Evolutionary conservation across 2,113 vertebrate species (phyloP).

Genomic region (Platichthys stellatus): DNA sequence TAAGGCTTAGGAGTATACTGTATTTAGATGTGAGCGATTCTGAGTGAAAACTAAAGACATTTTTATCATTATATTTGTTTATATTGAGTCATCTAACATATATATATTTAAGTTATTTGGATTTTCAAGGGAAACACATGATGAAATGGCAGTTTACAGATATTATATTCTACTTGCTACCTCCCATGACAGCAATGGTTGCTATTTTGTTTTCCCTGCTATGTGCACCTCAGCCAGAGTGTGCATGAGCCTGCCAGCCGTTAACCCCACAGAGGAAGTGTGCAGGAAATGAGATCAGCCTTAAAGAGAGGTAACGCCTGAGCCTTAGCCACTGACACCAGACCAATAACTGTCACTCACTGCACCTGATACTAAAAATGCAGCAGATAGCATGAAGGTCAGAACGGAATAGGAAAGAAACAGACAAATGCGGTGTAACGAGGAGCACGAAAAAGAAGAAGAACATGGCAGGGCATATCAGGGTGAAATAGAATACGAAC

Average conservation of each 20-base stretch:
- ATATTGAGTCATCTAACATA: too few species aligned
- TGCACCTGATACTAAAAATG: constrained; percentile 71
- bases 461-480: constrained; percentile 4
- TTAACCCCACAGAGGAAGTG: constrained; percentile 78
- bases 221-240: constrained; percentile 59
- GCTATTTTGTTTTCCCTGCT: constrained; percentile 48
- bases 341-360: constrained; percentile 80
- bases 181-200: constrained; percentile 39
- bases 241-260: constrained; percentile 64
- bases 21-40: not conserved
- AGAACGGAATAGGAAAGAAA: constrained; percentile 24
- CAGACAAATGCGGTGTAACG: constrained; percentile 3
- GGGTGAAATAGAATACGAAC: constrained; percentile 1
- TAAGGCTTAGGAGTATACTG: too few species aligned
- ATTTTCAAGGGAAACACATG: too few species aligned
- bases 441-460: not conserved
- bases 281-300: constrained; percentile 80
- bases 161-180: constrained; percentile 39
- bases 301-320: constrained; percentile 74
- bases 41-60: too few species aligned
- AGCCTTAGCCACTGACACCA: constrained; percentile 73
- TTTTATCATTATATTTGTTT: too few species aligned
- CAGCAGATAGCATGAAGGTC: constrained; percentile 62
- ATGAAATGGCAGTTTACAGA: too few species aligned
- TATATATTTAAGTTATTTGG: too few species aligned